Conservation (phyloP, 2,113 vertebrate genomes). For the Lutjanus erythropterus region DNA sequence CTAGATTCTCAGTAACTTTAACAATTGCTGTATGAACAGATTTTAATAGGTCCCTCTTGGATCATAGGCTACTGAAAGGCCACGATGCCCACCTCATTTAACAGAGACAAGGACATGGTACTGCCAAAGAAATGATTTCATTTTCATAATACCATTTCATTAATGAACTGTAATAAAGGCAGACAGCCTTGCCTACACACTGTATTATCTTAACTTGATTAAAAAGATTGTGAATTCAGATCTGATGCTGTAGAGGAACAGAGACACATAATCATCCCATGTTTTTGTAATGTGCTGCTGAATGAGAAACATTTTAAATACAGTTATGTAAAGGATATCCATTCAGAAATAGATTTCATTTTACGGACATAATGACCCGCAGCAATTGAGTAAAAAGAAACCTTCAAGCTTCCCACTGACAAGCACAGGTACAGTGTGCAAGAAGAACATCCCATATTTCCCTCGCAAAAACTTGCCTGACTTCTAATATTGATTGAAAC, state of each 20-base stretch:
- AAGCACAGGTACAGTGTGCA: slow-evolving; percentile 37
- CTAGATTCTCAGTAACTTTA: slow-evolving; percentile 72
- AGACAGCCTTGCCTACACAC: slow-evolving; percentile 17
- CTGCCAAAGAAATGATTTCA: slow-evolving; percentile 47
- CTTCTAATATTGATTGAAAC: slow-evolving; percentile 61
- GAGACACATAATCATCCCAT: not conserved
- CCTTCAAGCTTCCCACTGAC: slow-evolving; percentile 1
- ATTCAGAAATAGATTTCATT: slow-evolving; percentile 14
- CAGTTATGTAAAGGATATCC: slow-evolving; percentile 1
- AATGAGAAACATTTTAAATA: slow-evolving; percentile 8
- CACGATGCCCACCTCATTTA: slow-evolving; percentile 73
- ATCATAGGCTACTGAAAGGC: slow-evolving; percentile 74
- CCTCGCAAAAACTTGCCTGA: slow-evolving; percentile 19
- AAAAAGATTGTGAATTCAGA: slow-evolving; percentile 18
- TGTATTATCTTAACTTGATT: slow-evolving; percentile 13
- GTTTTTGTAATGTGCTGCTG: slow-evolving; percentile 4
- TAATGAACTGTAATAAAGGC: slow-evolving; percentile 47
- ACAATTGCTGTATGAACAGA: slow-evolving; percentile 74
- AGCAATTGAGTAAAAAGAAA: not conserved
- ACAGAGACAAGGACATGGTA: slow-evolving; percentile 67
- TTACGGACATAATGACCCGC: slow-evolving; percentile 7
- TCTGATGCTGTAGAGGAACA: not conserved
- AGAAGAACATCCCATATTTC: slow-evolving; percentile 30
- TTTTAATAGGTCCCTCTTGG: slow-evolving; percentile 81
- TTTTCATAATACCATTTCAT: slow-evolving; percentile 62